Evolutionary conservation across 2,888 invertebrate species (phyloP).

Genomic region (Pedicia rivosa): DNA sequence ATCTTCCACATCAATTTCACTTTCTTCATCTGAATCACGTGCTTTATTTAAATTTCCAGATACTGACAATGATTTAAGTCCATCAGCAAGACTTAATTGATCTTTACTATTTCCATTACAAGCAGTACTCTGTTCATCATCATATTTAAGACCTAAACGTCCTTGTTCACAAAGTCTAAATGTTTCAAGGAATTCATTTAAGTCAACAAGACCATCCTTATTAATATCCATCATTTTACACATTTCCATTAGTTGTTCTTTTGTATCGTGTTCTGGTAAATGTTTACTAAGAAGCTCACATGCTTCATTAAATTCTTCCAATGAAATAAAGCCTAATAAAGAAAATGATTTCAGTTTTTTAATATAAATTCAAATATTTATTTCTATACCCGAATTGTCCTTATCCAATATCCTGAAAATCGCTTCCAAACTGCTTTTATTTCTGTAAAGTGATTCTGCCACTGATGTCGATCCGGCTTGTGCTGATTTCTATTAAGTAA

Average conservation of each 20-base stretch:
- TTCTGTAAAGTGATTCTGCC: slow-evolving; percentile 77
- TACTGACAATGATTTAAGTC: too few relatives aligned
- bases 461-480: slow-evolving; percentile 55
- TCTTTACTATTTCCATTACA: too few relatives aligned
- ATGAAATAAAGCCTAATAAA: slow-evolving; percentile 68
- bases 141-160: too few relatives aligned
- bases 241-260: slow-evolving; percentile 68
- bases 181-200: slow-evolving; percentile 89
- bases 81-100: too few relatives aligned
- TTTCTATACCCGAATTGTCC: slow-evolving; percentile 53
- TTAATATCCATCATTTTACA: slow-evolving; percentile 86
- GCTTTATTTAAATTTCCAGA: too few relatives aligned
- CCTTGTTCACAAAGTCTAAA: slow-evolving; percentile 49
- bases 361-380: too few relatives aligned
- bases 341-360: too few relatives aligned
- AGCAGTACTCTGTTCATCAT: too few relatives aligned
- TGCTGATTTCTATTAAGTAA: slow-evolving; percentile 44
- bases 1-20: too few relatives aligned
- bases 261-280: slow-evolving; percentile 61
- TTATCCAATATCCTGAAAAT: slow-evolving; percentile 89
- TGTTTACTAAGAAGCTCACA: slow-evolving; percentile 70
- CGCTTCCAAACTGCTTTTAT: slow-evolving; percentile 78
- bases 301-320: slow-evolving; percentile 87
- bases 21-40: too few relatives aligned
- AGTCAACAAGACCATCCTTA: slow-evolving; percentile 80